These are phyloP conservation scores for Ammodytes marinus DNA, from an alignment of 2,113 vertebrate genomes.

Conservation along the genomic window DNA sequence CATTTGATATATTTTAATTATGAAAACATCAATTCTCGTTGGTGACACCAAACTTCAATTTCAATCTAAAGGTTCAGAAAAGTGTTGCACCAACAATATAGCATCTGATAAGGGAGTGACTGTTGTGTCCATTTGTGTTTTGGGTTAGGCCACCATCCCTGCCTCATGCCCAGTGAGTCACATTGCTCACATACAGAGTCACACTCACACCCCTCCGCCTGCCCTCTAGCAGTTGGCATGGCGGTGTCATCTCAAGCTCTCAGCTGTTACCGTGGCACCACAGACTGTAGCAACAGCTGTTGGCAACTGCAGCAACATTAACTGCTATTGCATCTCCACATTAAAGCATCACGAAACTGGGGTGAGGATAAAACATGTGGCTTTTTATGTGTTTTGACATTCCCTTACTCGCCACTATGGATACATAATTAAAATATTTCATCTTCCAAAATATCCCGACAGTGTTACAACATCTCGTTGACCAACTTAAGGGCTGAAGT, in stretches of 20 bases:
- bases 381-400: constrained; percentile 1
- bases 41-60: neutral
- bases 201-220: constrained; percentile 42
- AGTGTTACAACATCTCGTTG: neutral
- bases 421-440: constrained; percentile 12
- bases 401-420: neutral
- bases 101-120: constrained; percentile 25
- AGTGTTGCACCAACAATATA: neutral
- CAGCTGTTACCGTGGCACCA: constrained; percentile 71
- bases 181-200: constrained; percentile 77
- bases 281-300: constrained; percentile 63
- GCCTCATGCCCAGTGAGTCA: constrained; percentile 50
- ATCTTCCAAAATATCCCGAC: neutral
- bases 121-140: constrained; percentile 56
- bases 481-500: neutral
- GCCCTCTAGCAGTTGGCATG: constrained; percentile 76
- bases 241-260: constrained; percentile 52
- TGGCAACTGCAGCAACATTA: constrained; percentile 20
- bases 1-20: neutral
- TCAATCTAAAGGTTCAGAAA: neutral
- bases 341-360: constrained; percentile 33
- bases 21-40: neutral
- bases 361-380: constrained; percentile 22
- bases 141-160: constrained; percentile 32
- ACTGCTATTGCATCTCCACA: constrained; percentile 24